Base-by-base conservation (phyloP, 2,797 vertebrate genomes). In the Notolabrus celidotus region DNA sequence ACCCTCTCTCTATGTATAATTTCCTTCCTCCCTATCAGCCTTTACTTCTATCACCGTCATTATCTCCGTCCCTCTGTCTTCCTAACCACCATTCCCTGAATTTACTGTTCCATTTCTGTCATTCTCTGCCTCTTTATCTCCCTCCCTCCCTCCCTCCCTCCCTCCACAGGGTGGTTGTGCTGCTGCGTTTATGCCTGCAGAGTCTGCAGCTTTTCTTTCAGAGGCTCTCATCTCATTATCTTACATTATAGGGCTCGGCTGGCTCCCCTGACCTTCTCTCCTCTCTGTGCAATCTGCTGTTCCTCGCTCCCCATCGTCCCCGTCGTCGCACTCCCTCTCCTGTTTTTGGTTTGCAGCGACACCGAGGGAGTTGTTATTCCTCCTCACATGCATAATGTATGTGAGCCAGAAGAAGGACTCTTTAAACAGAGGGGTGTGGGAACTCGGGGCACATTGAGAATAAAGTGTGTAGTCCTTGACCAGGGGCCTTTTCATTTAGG, bases 221-320 rank as follows among this genome's bases (percentile, higher is more conserved):
- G 55, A 73, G 1, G 2, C 51, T 52, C 56, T 79, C 73, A 23
- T 82, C 71, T 86, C 70, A 70, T 90, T 84, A 81, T 84, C 47
- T 63, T 60, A 68, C 63, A 75, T 77, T 68, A 82, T 71, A 63
- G 51, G 54, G 38, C 51, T 77, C 17, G 10, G 20, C 25, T 67
- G 43, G 45, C 56, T 70, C 34, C 57, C 29, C 42, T 74, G 71
- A 88, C 67, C 77, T 72, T 57, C 80, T 79, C 45, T 19, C 58
- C 42, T 57, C 70, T 23, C 57, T 38, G 50, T 12, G n/a, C 65
- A 73, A 71, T 80, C 77, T 85, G 73, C 63, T 57, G 55, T 33
- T 85, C 33, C 19, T 55, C 19, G 22, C 57, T 74, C 36, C n/a
- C 17, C 70, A 53, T 68, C 45, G 15, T 54, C 51, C 16, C 27